Percentiles rank a stretch among this genome's conserved stretches.
These are phyloP conservation scores for Rhinoraja longicauda DNA, from an alignment of 2,797 vertebrate species.

Conservation along the genomic window DNA sequence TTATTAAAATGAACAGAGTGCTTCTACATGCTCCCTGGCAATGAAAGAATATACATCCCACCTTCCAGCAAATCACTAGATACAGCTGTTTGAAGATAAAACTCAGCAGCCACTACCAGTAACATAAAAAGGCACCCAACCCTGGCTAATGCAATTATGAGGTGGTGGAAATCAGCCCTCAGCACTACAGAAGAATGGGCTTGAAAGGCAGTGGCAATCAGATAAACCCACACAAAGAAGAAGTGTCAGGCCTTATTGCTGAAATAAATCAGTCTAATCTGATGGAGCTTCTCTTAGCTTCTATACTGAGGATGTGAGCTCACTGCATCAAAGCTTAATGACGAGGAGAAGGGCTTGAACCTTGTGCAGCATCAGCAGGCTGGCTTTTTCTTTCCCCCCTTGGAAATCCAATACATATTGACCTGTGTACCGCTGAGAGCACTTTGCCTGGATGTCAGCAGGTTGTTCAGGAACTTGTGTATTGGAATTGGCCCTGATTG, in stretches of 20 bases:
- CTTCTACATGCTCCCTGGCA: neutral
- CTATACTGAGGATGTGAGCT: constrained; percentile 37
- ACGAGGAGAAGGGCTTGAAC: constrained; percentile 38
- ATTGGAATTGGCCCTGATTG: constrained; percentile 38
- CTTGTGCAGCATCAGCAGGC: constrained; percentile 36
- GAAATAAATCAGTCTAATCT: constrained; percentile 39
- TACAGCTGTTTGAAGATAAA: constrained; percentile 38
- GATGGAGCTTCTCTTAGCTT: constrained; percentile 33
- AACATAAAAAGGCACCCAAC: constrained; percentile 33
- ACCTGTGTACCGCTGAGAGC: constrained; percentile 37
- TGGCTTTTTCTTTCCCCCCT: constrained; percentile 28
- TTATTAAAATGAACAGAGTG: constrained; percentile 18
- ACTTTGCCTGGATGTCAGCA: constrained; percentile 37
- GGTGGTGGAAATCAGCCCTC: constrained; percentile 38
- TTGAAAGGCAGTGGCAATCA: constrained; percentile 38
- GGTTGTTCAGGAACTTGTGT: constrained; percentile 39
- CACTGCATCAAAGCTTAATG: constrained; percentile 38
- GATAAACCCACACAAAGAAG: constrained; percentile 35
- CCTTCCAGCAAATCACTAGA: constrained; percentile 34
- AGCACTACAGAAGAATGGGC: constrained; percentile 38
- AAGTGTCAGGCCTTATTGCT: constrained; percentile 38
- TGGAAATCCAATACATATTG: constrained; percentile 39
- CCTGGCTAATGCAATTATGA: constrained; percentile 39
- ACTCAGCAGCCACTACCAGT: neutral
- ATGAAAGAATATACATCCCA: constrained; percentile 21